phyloP scores from a whole-genome alignment of 2,113 vertebrate genomes.

The Bufo bufo region DNA sequence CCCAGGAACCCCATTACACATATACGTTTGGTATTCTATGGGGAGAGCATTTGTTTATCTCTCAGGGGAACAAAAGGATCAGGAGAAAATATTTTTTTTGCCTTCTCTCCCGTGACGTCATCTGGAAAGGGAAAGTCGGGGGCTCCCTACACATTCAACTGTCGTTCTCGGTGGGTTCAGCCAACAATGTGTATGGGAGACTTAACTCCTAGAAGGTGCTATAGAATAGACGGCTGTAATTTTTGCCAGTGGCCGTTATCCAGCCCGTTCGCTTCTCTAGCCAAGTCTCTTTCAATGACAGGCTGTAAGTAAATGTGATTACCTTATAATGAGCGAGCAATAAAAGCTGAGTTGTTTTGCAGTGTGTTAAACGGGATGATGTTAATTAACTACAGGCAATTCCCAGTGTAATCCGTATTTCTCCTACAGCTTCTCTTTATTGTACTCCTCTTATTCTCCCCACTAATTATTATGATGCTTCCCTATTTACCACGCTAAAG shows the following conservation, averaged over 20 bases:
- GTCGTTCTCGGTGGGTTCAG: no score
- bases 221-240: background rate
- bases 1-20: no score
- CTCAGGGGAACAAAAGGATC: no score
- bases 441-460: conserved; percentile 13
- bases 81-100: no score
- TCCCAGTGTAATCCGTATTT: conserved; percentile 23
- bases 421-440: conserved; percentile 28
- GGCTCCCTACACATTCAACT: no score
- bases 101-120: no score
- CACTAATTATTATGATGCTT: conserved; percentile 36
- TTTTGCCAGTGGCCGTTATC: background rate
- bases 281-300: background rate
- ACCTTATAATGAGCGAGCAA: conserved; percentile 50
- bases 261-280: background rate
- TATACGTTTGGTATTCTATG: no score
- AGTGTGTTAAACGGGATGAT: conserved; percentile 22
- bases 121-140: no score
- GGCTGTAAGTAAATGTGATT: conserved; percentile 22
- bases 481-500: conserved; percentile 18
- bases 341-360: conserved; percentile 36
- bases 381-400: conserved; percentile 52
- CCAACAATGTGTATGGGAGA: no score
- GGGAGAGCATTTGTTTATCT: no score
- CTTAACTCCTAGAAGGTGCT: no score